Evolutionary conservation across 30 jellyfish, hydroid and myxozoan species (phyloP), one percentile per base, ranked within the genome.

Genomic region (Turritopsis dohrnii): DNA sequence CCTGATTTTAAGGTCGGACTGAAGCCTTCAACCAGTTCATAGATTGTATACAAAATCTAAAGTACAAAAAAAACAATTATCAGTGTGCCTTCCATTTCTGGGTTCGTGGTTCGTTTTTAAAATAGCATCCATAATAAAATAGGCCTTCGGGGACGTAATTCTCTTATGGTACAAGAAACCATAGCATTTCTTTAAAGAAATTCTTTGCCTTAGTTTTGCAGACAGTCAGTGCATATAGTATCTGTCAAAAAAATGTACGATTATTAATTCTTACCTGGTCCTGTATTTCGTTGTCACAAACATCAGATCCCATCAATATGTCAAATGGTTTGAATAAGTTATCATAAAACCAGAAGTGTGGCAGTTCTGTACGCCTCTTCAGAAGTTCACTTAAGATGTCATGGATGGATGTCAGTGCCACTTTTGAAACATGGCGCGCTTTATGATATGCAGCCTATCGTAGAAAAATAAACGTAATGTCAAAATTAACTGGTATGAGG

Each of bases 311-410:
- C 60, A 89, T 90, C 54, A 94, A 85, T 25, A 87, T 88, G 22
- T 94, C 96, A 74, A 94, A 94, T 17, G 99, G 99, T 80, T 85
- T 88, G 86, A 94, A 94, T 65, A 94, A 83, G 41, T 82, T 65
- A 21, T 94, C 99, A 75, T 94, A 96, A 69, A 94, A 94, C 99
- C 99, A 94, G 79, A 94, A 94, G 85, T 94, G 99, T 23, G 95
- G 82, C 17, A 94, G 84, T 75, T 94, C 99, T 53, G 88, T 85
- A 21, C 99, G 81, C 75, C 99, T 71, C 53, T 88, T 88, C 53
- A 94, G 88, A 25, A 94, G 18, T 71, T 94, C 99, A 74, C 99
- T 94, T 52, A 89, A 72, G 71, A 94, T 94, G 82, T 94, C 99
- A 69, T 94, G 99, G 22, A 94, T 94, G 29, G 99, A 88, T 21